Conservation (phyloP, 2,888 invertebrate species). For the Acleris laterana region DNA sequence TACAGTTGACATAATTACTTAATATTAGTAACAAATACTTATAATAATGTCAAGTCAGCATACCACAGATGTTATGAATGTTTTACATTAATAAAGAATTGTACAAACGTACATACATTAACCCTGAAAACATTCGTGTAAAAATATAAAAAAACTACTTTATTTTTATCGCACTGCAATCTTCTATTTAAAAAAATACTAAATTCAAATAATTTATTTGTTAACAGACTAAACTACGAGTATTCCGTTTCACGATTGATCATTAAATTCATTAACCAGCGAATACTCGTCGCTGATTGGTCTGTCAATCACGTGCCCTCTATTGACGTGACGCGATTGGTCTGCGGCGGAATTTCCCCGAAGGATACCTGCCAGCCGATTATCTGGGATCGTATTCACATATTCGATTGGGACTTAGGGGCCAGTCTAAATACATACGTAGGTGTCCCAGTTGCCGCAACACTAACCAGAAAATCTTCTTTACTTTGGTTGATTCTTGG, state of each 20-base stretch:
- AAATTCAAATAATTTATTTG: too few species aligned
- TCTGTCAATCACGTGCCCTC: conserved; percentile 16
- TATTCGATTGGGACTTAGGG: conserved; percentile 23
- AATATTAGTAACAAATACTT: too few species aligned
- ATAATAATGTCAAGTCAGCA: too few species aligned
- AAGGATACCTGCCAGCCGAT: conserved; percentile 28
- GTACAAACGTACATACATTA: too few species aligned
- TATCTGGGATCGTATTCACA: conserved; percentile 25
- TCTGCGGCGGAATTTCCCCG: conserved; percentile 13
- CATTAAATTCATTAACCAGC: not conserved
- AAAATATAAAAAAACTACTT: too few species aligned
- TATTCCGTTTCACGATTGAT: not conserved
- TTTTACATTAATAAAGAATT: too few species aligned
- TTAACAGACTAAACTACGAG: not conserved
- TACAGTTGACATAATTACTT: too few species aligned
- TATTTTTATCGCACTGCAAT: too few species aligned
- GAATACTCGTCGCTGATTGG: conserved; percentile 9
- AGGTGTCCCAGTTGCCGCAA: not conserved
- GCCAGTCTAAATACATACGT: conserved; percentile 5
- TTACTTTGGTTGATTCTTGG: too few species aligned
- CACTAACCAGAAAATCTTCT: too few species aligned
- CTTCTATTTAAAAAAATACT: not conserved
- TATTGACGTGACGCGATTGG: conserved; percentile 14
- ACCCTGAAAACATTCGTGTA: too few species aligned
- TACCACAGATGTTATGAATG: too few species aligned